Percentiles rank a stretch among this genome's conserved stretches.
Conservation (phyloP, 2,113 vertebrate genomes). For the Pongo abelii region DNA sequence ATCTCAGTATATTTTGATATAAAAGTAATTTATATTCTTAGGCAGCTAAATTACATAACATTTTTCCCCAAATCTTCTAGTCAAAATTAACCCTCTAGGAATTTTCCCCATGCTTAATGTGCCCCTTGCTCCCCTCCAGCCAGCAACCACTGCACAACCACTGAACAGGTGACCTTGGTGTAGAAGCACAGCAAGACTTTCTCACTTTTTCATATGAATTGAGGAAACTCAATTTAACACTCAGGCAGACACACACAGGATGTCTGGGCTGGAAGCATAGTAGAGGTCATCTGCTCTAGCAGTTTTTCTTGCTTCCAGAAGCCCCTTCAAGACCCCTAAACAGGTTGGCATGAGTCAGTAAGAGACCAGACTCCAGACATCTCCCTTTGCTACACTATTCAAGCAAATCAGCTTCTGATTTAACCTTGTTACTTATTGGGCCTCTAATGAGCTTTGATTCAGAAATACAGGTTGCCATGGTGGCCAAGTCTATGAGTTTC, state of each 20-base stretch:
- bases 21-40: not conserved
- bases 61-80: not conserved
- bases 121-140: not conserved
- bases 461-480: not conserved
- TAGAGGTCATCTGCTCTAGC: not conserved
- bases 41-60: not conserved
- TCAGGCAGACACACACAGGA: accelerated
- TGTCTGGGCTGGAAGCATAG: not conserved
- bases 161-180: not conserved
- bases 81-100: not conserved
- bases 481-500: not conserved
- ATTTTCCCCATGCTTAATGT: not conserved
- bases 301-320: not conserved
- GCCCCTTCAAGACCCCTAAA: not conserved
- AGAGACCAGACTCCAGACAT: not conserved
- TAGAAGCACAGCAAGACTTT: not conserved
- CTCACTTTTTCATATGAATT: not conserved
- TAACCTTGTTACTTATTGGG: not conserved
- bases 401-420: not conserved
- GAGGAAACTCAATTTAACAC: not conserved
- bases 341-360: not conserved
- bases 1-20: constrained; percentile 4
- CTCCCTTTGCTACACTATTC: not conserved
- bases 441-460: not conserved
- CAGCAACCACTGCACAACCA: not conserved